Base-by-base conservation (phyloP, 2,888 invertebrate genomes). In the Orthosia incerta region DNA sequence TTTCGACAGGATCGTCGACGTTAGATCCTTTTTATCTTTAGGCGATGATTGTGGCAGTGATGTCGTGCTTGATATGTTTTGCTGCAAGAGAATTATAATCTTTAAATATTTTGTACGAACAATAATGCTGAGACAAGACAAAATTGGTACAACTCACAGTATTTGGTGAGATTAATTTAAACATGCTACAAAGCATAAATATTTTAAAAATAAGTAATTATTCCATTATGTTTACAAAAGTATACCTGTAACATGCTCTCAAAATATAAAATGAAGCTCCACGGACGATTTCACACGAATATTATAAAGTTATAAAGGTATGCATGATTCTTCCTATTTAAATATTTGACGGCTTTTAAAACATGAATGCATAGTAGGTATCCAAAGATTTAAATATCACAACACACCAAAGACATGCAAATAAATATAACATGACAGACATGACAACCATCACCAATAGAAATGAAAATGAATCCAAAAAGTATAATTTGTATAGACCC, bases 1-100 rank as follows among this genome's bases (percentile, higher is more conserved):
- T 94, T 98, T 98, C 5, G 97, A 97, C 74, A 97, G 93, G 76
- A 97, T 97, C 50, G 97, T 95, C 67, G 97, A 97, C 26, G 97
- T 97, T 46, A 97, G 93, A 91, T 97, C 97, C 95, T 96, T 98
- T 96, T 96, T 98, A 97, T 93, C 98, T 81, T 94, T 95, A 2
- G 95, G 95, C 4, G 96, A 95, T 2, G 95, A 91, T 86, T 95
- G 96, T 53, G 95, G 95, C 45, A 95, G 88, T 23, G 96, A 95
- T 13, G 95, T 94, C 3, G 95, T 94, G 82, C 95, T 96, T 71
- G 96, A 98, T 93, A 98, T 96, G 79, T 95, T 95, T 94, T 95
- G 95, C 95, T 96, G 93, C 53, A 93, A 93, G 79, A 86, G 72
- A 86, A 31, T 50, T 15, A 50, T 46, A 13, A 53, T 23, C 0